phyloP scores from a whole-genome alignment of 2,113 vertebrate species.

The Cyanistes caeruleus region DNA sequence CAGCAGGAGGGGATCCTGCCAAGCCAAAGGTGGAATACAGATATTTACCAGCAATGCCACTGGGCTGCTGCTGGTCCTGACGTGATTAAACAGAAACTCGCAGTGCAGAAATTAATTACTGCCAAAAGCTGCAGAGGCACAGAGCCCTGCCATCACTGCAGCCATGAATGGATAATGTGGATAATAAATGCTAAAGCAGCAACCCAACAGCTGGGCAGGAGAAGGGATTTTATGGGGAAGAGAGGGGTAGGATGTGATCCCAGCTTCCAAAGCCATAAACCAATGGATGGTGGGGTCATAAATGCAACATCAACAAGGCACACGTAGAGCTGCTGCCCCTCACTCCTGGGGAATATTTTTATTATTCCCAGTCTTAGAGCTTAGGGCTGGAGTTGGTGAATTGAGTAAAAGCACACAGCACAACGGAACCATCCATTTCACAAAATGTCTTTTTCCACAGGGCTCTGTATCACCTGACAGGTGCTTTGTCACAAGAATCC shows the following conservation, averaged over 20 bases:
- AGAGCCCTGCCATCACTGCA: not conserved
- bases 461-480: not conserved
- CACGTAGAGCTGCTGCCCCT: not conserved
- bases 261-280: not conserved
- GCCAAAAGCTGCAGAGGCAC: not conserved
- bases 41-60: not conserved
- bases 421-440: not conserved
- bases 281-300: not conserved
- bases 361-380: not conserved
- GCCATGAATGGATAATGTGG: not conserved
- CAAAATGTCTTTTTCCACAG: not conserved
- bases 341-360: not conserved
- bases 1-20: not conserved
- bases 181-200: not conserved
- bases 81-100: not conserved
- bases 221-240: rapidly evolving
- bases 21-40: not conserved
- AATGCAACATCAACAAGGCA: not conserved
- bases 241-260: not conserved
- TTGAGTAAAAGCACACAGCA: not conserved
- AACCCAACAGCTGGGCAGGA: not conserved
- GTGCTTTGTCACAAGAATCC: not conserved
- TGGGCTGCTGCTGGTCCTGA: not conserved
- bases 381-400: not conserved
- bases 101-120: not conserved